Evolutionary conservation across 2,888 invertebrate species (phyloP).

Genomic region (Volucella inflata): DNA sequence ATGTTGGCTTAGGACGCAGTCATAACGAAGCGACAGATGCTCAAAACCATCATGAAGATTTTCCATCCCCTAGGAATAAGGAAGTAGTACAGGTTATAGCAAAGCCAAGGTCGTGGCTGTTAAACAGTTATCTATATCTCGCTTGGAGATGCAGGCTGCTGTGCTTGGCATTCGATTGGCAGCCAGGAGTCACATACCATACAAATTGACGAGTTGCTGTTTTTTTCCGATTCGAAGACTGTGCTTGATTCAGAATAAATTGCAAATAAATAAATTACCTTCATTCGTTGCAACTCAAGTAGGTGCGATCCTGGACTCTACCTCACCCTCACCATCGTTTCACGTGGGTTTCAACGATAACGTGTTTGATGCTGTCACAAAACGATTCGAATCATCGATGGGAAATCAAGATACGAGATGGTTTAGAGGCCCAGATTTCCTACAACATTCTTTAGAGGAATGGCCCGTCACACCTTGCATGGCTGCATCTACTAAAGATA

Average conservation of each 20-base stretch:
- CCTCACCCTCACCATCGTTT: not conserved
- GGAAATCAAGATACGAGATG: too few species aligned
- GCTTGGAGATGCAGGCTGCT: conserved; percentile 55
- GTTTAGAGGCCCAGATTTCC: too few species aligned
- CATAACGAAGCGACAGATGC: conserved; percentile 20
- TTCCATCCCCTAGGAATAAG: conserved; percentile 8
- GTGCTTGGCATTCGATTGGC: conserved; percentile 55
- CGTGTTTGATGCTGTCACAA: too few species aligned
- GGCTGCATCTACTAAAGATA: not conserved
- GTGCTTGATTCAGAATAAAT: too few species aligned
- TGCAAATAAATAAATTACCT: too few species aligned
- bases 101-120: conserved; percentile 56
- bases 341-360: not conserved
- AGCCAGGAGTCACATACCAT: too few species aligned
- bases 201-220: not conserved
- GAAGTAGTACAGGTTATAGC: too few species aligned
- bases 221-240: too few species aligned
- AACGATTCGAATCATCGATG: too few species aligned
- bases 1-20: not conserved
- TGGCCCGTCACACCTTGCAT: not conserved
- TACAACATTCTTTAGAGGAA: too few species aligned
- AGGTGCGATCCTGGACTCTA: not conserved
- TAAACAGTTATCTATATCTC: conserved; percentile 55
- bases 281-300: too few species aligned
- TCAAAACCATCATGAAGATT: conserved; percentile 31